Evolutionary conservation across 2,113 vertebrate genomes (phyloP), one percentile per base, ranked within the genome.

Genomic region (Lophius piscatorius): DNA sequence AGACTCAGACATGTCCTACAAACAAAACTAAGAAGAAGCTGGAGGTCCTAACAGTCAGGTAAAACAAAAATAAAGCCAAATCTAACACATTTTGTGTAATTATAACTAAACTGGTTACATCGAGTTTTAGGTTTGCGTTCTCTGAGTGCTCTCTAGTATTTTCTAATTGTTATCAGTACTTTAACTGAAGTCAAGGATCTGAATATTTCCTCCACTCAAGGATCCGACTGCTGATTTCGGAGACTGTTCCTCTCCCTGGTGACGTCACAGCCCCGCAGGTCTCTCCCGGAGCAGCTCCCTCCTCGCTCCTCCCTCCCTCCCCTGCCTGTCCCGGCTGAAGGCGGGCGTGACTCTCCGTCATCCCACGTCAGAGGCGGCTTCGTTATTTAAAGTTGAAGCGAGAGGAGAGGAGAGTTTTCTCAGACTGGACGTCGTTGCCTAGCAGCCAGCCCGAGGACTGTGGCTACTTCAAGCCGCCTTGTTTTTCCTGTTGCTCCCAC

Each of bases 321-420:
- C 16, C 29, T 9, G 57, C 6, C 64, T 4, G 23, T n/a, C 23
- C 17, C 24, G 42, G 46, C 14, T 18, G 64, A 31, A 70, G 77
- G 84, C 55, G 68, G 76, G 69, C 36, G 23, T 71, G 62, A 22
- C 69, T 57, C 24, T 60, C 71, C 82, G 82, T 71, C 70, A 74
- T 41, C 23, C 2, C n/a, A 75, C 87, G 88, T 88, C 88, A 90
- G 46, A 64, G 81, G 59, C 76, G 70, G 72, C 79, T 84, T 77
- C 47, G 50, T 82, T 90, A 90, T 87, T 90, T 91, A 90, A 90
- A 90, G 58, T 63, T 85, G 84, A 80, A 60, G 74, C 77, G 54
- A 34, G 59, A 51, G 60, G 28, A 28, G 52, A 80, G 70, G 29
- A 50, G 75, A 78, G 76, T 81, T 88, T 82, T 81, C 64, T 39